Base-by-base conservation (phyloP, 2,797 vertebrate genomes). In the Ctenochaetus hawaiiensis region DNA sequence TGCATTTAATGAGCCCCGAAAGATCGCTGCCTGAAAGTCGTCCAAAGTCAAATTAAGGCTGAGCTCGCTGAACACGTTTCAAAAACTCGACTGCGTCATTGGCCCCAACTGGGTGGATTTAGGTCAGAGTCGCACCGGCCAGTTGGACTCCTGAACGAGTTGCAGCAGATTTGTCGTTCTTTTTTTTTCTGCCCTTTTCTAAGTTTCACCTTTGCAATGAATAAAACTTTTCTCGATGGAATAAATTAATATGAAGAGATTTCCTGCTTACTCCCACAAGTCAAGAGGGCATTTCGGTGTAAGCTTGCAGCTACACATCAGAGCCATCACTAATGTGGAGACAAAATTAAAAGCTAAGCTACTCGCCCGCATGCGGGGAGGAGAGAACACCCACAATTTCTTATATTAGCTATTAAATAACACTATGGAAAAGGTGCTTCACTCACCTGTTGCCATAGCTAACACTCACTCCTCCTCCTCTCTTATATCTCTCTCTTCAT, bases 1-100 rank as follows among this genome's bases (percentile, higher is more conserved):
- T 68, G 67, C 65, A 71, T 91, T 89, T 87, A 89, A 90, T 87
- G 87, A 89, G 84, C 69, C 86, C 84, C 83, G 81, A 85, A 87
- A 87, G 86, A 86, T 59, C 75, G 72, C 60, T 39, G 79, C 47
- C 68, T 80, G 72, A 90, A 91, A 87, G 88, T 88, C 83, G 44
- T 54, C 78, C 78, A 86, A 89, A 92, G 86, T 87, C 81, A 86
- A 75, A 82, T 81, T 60, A 78, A 75, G 74, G 54, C 78, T 59
- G 70, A 81, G 72, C 48, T 83, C 44, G 44, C 49, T 51, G 51
- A 85, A 77, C 72, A 77, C 34, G 23, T 76, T 82, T 79, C 30
- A 30, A 41, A 62, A 84, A 83, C 58, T 68, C 52, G 8, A 45
- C 59, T 49, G 83, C 26, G 13, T 85, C 80, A 52, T 51, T 26